These are phyloP conservation scores for Mystacornis crossleyi DNA, from an alignment of 2,113 vertebrate genomes.

Conservation along the genomic window DNA sequence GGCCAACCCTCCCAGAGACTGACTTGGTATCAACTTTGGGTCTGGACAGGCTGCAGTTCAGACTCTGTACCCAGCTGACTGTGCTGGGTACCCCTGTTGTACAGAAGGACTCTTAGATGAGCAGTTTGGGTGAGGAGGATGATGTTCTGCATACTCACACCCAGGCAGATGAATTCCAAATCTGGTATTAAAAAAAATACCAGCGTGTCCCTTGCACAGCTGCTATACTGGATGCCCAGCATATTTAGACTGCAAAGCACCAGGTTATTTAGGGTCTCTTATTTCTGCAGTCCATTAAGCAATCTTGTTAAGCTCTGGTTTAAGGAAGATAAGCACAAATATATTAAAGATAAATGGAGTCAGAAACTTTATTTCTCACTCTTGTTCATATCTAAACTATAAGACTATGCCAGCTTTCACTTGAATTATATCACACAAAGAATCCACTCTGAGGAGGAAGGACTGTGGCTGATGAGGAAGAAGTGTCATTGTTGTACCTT, in stretches of 20 bases:
- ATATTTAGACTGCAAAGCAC: background rate
- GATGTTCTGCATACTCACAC: background rate
- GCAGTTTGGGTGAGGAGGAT: background rate
- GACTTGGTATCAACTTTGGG: background rate
- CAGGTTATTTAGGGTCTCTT: background rate
- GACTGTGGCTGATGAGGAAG: background rate
- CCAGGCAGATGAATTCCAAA: background rate
- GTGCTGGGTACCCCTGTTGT: background rate
- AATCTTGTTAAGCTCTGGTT: background rate
- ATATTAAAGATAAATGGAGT: background rate
- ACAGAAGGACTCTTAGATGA: background rate
- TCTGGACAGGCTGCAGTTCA: background rate
- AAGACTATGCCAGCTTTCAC: background rate
- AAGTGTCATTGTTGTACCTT: background rate
- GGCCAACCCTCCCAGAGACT: background rate
- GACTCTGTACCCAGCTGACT: background rate
- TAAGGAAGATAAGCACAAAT: background rate
- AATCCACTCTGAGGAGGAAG: background rate
- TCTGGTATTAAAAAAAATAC: background rate
- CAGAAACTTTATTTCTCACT: background rate
- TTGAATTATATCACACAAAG: background rate
- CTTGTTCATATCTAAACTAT: background rate
- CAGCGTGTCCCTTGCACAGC: fast-evolving
- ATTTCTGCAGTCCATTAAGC: background rate
- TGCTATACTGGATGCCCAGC: background rate